Evolutionary conservation across 2,797 vertebrate genomes (phyloP), one percentile per base, ranked within the genome.

Genomic region (Girardinus metallicus): DNA sequence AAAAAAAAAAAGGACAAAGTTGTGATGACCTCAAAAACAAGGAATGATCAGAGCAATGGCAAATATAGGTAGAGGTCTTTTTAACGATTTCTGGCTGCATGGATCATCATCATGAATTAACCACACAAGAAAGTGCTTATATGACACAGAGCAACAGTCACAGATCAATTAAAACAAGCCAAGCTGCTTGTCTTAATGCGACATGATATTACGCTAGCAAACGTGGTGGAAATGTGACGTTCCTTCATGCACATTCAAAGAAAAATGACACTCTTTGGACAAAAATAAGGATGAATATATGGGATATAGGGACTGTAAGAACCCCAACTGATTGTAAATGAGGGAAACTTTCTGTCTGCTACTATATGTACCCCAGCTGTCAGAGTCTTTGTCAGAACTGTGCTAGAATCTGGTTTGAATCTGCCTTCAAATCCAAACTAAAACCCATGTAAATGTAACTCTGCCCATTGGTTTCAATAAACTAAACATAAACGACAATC

Each of bases 1-100:
- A 64, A 31, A 12, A 77, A 76, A 53, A 74, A 80, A 81, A 41
- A 72, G 68, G 68, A 72, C 43, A 72, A 72, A 72, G 43, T 72
- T 44, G 34, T 74, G 90, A 94, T 93, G 92, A 94, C 90, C 89
- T 93, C 92, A 91, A 92, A 62, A 91, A 93, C 88, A 94, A 91
- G 92, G 89, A 94, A 93, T 93, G 88, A 93, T 91, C 88, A 94
- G 43, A 72, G 90, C 88, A 94, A 95, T 95, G 93, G 85, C 74
- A 90, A 88, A 90, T 84, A 91, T 83, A 91, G 82, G 83, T 87
- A 89, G 85, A 91, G 89, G 85, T 93, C 68, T 44, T 44, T 44
- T n/a, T 60, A 31, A 90, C 91, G 43, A 29, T 72, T 46, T 29
- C 68, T 72, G 68, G 43, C 68, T 72, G 68, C 68, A 72, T 46